Evolutionary conservation across 2,888 invertebrate species (phyloP).

Genomic region (Sinotaia quadrata): DNA sequence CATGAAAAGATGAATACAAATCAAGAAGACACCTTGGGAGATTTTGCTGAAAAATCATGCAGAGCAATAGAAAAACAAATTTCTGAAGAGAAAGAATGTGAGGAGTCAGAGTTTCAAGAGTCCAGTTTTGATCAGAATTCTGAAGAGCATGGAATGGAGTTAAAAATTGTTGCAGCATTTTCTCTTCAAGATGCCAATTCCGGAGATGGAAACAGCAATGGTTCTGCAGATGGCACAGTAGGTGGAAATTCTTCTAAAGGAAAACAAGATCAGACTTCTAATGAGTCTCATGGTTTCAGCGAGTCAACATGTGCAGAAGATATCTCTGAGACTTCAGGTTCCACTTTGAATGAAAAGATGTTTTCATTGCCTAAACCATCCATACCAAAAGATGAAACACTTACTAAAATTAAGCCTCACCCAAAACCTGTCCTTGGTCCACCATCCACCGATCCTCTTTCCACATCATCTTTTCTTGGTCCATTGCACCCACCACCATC

Average conservation of each 20-base stretch:
- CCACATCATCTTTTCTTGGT: conserved; percentile 22
- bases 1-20: too few relatives aligned
- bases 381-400: neutral
- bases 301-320: neutral
- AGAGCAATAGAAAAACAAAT: too few relatives aligned
- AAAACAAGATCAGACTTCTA: too few relatives aligned
- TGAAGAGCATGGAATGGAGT: conserved; percentile 22
- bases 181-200: conserved; percentile 30
- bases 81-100: too few relatives aligned
- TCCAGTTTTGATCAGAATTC: conserved; percentile 21
- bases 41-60: too few relatives aligned
- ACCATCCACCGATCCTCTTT: conserved; percentile 15
- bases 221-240: too few relatives aligned
- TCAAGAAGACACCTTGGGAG: too few relatives aligned
- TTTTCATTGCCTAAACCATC: neutral
- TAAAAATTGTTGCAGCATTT: conserved; percentile 41
- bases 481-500: neutral
- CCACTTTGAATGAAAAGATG: neutral
- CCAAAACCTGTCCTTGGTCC: conserved; percentile 11
- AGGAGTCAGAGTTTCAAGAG: conserved; percentile 5
- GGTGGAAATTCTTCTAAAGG: too few relatives aligned
- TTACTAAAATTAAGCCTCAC: too few relatives aligned
- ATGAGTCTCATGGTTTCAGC: too few relatives aligned
- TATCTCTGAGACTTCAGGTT: neutral
- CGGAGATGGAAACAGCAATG: conserved; percentile 1